A percentile compares a stretch with the other conserved stretches of the same genome.
Conservation (phyloP, 2,797 vertebrate species). For the Toxotes lorentzi region DNA sequence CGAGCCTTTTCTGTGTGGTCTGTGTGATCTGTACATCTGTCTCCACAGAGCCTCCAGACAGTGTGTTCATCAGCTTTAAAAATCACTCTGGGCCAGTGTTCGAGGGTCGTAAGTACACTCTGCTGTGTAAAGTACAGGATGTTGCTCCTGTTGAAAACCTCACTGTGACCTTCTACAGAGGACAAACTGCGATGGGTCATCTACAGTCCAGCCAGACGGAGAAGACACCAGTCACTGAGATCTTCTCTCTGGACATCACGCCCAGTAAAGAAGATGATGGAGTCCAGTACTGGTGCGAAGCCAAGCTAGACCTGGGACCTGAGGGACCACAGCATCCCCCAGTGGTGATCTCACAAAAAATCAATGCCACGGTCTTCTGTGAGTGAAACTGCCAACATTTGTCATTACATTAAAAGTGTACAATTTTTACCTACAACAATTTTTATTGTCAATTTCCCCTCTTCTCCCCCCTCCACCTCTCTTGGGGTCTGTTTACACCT, state of each 20-base stretch:
- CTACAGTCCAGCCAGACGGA: not conserved
- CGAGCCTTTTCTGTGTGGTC: not conserved
- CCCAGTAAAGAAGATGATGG: constrained; percentile 64
- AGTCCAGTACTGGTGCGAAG: constrained; percentile 77
- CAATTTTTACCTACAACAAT: not conserved
- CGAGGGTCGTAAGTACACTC: constrained; percentile 48
- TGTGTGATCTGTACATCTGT: not conserved
- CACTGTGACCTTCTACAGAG: constrained; percentile 72
- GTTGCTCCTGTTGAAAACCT: constrained; percentile 65
- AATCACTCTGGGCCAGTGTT: constrained; percentile 48
- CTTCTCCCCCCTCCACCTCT: not conserved
- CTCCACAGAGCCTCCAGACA: constrained; percentile 72
- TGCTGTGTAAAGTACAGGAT: constrained; percentile 64
- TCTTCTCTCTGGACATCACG: constrained; percentile 49
- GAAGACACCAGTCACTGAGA: constrained; percentile 52
- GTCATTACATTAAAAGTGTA: no score
- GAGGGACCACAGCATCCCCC: constrained; percentile 67
- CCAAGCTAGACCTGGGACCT: constrained; percentile 72
- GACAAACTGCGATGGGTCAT: constrained; percentile 19
- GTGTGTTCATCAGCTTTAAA: constrained; percentile 58
- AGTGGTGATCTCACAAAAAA: constrained; percentile 53
- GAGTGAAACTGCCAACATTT: constrained; percentile 54
- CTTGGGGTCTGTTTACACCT: not conserved
- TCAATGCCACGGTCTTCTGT: constrained; percentile 71
- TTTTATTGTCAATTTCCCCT: not conserved